phyloP scores from a whole-genome alignment of 2,797 vertebrate genomes.

The Acanthurus leucopareius region DNA sequence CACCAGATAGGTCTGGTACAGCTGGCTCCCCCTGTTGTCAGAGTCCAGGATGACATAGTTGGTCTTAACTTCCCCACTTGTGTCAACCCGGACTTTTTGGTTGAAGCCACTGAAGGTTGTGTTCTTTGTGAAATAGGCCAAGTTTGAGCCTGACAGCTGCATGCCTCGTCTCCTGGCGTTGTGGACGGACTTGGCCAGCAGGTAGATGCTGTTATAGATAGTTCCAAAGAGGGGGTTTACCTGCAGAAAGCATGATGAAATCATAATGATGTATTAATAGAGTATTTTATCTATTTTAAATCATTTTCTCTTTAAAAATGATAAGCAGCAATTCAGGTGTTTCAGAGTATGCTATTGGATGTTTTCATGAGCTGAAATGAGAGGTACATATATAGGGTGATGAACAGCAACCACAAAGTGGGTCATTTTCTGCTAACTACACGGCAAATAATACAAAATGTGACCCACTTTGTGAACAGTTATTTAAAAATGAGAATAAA shows the following conservation, averaged over 20 bases:
- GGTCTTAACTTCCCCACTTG: slow-evolving; percentile 83
- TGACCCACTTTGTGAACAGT: not conserved
- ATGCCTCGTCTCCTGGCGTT: slow-evolving; percentile 84
- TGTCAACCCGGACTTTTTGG: slow-evolving; percentile 86
- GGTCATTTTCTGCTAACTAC: not conserved
- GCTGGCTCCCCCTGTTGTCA: slow-evolving; percentile 82
- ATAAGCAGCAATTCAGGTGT: not conserved
- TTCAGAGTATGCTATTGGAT: not conserved
- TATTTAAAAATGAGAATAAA: not conserved
- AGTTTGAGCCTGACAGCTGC: slow-evolving; percentile 81
- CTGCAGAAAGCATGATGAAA: slow-evolving; percentile 77
- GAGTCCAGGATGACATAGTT: slow-evolving; percentile 91
- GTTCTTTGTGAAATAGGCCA: slow-evolving; percentile 89
- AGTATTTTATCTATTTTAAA: slow-evolving; percentile 6
- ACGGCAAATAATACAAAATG: not conserved
- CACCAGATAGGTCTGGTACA: slow-evolving; percentile 88
- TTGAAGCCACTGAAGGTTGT: slow-evolving; percentile 92
- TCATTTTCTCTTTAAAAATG: not conserved
- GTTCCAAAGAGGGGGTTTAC: slow-evolving; percentile 95
- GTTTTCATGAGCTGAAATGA: too few relatives aligned
- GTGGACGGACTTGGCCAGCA: slow-evolving; percentile 90
- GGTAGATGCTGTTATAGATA: slow-evolving; percentile 94
- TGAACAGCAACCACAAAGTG: not conserved
- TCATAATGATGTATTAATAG: not conserved
- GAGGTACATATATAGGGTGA: not conserved